phyloP scores from a whole-genome alignment of 1,140 invertebrate genomes.

The Hyles euphorbiae region DNA sequence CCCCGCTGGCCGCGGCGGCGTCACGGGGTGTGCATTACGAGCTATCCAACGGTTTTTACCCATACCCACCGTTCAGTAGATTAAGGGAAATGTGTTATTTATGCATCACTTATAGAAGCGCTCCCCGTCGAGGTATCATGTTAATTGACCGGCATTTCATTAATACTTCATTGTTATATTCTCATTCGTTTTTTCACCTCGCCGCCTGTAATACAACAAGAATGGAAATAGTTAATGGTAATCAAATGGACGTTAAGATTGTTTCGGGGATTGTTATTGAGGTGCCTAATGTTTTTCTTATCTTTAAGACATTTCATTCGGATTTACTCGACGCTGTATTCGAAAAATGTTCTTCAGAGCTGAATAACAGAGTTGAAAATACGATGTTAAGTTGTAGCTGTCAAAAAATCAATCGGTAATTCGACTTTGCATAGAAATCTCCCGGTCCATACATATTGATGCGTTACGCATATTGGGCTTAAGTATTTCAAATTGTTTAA shows the following conservation, averaged over 20 bases:
- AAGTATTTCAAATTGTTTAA: slow-evolving; percentile 45
- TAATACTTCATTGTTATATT: slow-evolving; percentile 44
- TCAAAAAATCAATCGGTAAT: slow-evolving; percentile 1
- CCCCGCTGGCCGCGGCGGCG: slow-evolving; percentile 35
- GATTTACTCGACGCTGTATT: no score
- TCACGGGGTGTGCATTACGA: slow-evolving; percentile 39
- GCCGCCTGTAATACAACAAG: slow-evolving; percentile 20
- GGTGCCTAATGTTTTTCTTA: slow-evolving; percentile 18
- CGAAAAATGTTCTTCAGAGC: no score
- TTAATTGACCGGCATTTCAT: slow-evolving; percentile 55
- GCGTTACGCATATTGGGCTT: slow-evolving; percentile 28
- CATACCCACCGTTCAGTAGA: slow-evolving; percentile 38
- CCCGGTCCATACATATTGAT: slow-evolving; percentile 47
- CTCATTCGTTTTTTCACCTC: slow-evolving; percentile 28
- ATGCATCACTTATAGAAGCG: slow-evolving; percentile 47
- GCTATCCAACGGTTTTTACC: slow-evolving; percentile 47
- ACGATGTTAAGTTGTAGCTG: not conserved
- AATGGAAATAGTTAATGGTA: slow-evolving; percentile 19
- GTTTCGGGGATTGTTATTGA: slow-evolving; percentile 8
- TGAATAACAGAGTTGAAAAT: not conserved
- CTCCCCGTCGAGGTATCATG: slow-evolving; percentile 49
- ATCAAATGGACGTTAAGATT: slow-evolving; percentile 10
- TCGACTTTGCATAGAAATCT: slow-evolving; percentile 5
- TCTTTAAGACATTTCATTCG: not conserved
- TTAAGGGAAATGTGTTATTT: slow-evolving; percentile 54